Base-by-base conservation (phyloP, 2,888 invertebrate genomes). In the Barypeithes pellucidus region DNA sequence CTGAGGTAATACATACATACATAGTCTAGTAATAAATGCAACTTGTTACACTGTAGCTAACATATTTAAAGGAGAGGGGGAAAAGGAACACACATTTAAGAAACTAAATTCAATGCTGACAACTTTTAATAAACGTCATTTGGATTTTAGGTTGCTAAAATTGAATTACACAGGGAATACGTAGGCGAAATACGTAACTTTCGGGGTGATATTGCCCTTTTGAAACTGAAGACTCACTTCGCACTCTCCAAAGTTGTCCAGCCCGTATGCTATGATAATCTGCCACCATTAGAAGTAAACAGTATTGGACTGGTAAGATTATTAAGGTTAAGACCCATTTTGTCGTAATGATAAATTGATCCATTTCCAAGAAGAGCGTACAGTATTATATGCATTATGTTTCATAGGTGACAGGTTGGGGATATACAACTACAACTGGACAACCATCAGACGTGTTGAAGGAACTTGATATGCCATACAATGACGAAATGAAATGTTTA, bases 401-500 rank as follows among this genome's bases (percentile, higher is more conserved):
- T n/a, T 65, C 39, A n/a, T 65, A 83, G 84, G 80, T 84, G 3
- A 79, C 81, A 12, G 84, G 84, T 9, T 84, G 83, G 84, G 84
- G 84, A n/a, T 82, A 70, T 50, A 84, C 84, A 5, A 72, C 59
- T 20, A 73, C 79, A 54, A 66, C 54, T 18, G 76, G 72, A 11
- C 18, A 68, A 4, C 81, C 82, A 0, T 81, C 84, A 1, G 79
- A 81, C 5, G 78, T 50, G 59, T 72, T 82, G n/a, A 77, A 77
- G 70, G 81, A 81, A 61, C 50, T 82, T 7, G 68, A 77, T 16
- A 70, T 83, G 5, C 78, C 79, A 0, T 81, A 77, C 57, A 78
- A 79, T 29, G 73, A 77, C 24, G 67, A 76, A 8, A 62, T 54
- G 7, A 54, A 72, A n/a, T 83, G 83, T 62, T 36, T 14, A 16